Conservation (phyloP, 1,140 invertebrate genomes). For the Melipona quadrifasciata region DNA sequence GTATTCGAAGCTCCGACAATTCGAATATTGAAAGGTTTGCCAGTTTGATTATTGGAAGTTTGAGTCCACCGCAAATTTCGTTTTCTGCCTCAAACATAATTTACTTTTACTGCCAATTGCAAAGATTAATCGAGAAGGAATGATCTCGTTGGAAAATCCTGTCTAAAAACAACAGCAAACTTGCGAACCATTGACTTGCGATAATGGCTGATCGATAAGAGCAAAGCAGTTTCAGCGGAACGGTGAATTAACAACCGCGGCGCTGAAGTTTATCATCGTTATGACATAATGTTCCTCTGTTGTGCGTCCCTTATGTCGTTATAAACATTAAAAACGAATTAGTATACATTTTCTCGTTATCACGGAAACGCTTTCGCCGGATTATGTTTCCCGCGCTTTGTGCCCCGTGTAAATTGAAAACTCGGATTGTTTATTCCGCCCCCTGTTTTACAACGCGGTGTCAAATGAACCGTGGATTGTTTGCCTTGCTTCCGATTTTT, state of each 20-base stretch:
- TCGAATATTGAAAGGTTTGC: too few relatives aligned
- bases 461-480: background rate
- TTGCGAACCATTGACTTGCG: background rate
- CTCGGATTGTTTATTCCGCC: background rate
- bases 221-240: background rate
- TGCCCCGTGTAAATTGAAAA: background rate
- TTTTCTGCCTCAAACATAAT: too few relatives aligned
- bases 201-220: background rate
- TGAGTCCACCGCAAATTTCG: too few relatives aligned
- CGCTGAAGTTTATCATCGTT: background rate
- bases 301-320: background rate
- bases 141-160: background rate
- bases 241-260: background rate
- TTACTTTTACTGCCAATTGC: background rate
- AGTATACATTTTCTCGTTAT: background rate
- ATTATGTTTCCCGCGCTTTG: constrained; percentile 8
- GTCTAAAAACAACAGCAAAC: too few relatives aligned
- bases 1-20: too few relatives aligned
- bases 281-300: background rate
- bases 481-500: background rate
- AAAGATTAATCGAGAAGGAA: background rate
- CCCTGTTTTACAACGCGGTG: background rate
- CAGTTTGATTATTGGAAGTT: too few relatives aligned
- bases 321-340: constrained; percentile 27
- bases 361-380: background rate